A percentile compares a stretch with the other conserved stretches of the same genome.
phyloP scores from a whole-genome alignment of 2,888 invertebrate genomes.

The Tryphoninae sp. region DNA sequence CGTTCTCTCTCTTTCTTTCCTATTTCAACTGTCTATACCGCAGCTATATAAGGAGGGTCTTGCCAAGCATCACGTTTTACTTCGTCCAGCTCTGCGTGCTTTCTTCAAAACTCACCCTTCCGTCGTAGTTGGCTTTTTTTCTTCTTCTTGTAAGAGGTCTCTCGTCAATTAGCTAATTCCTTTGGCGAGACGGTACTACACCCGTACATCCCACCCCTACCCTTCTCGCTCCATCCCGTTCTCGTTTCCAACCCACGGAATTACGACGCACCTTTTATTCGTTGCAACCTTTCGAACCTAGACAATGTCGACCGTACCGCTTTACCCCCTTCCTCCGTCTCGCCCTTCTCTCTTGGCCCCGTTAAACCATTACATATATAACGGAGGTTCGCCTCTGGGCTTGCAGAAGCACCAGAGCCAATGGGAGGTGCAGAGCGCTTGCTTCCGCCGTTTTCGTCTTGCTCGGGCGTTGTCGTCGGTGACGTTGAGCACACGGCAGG shows the following conservation, averaged over 20 bases:
- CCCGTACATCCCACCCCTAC: no score
- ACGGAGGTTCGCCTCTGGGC: slow-evolving; percentile 43
- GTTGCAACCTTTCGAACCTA: slow-evolving; percentile 63
- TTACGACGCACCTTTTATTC: slow-evolving; percentile 69
- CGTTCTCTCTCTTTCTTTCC: slow-evolving; percentile 32
- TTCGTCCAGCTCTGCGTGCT: slow-evolving; percentile 54
- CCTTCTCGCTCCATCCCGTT: slow-evolving; percentile 24
- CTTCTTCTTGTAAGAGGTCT: slow-evolving; percentile 65
- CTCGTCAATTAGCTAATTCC: slow-evolving; percentile 78
- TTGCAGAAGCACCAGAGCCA: slow-evolving; percentile 37
- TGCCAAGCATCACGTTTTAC: slow-evolving; percentile 58
- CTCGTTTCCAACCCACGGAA: slow-evolving; percentile 49
- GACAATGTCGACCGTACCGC: slow-evolving; percentile 59
- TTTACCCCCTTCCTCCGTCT: slow-evolving; percentile 11
- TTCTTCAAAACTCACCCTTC: slow-evolving; percentile 51
- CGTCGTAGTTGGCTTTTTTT: slow-evolving; percentile 35
- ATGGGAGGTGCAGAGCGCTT: slow-evolving; percentile 22
- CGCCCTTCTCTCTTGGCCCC: slow-evolving; percentile 19
- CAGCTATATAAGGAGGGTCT: slow-evolving; percentile 25
- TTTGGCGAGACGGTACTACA: slow-evolving; percentile 64
- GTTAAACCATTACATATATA: slow-evolving; percentile 27
- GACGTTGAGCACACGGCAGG: slow-evolving; percentile 39
- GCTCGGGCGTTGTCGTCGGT: slow-evolving; percentile 38
- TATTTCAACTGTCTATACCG: slow-evolving; percentile 45
- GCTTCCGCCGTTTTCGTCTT: slow-evolving; percentile 50